Evolutionary conservation across 2,888 invertebrate species (phyloP).

Genomic region (Drosophila vallismaia): DNA sequence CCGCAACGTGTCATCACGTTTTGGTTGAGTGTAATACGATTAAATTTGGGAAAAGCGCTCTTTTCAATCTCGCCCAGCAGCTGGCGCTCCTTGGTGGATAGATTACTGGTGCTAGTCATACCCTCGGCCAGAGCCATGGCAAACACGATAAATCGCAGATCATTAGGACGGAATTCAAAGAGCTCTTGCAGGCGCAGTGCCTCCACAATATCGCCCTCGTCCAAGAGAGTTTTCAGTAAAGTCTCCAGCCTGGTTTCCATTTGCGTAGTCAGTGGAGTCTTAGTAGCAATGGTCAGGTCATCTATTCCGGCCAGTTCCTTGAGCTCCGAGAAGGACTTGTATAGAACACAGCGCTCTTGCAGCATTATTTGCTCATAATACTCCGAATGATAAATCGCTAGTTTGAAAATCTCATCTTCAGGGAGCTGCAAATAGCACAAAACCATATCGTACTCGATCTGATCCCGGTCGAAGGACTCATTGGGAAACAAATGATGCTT

Average conservation of each 20-base stretch:
- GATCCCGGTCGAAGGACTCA: slow-evolving; percentile 83
- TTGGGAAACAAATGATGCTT: slow-evolving; percentile 82
- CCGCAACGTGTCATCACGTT: slow-evolving; percentile 65
- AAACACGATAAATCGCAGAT: slow-evolving; percentile 86
- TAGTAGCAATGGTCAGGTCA: slow-evolving; percentile 78
- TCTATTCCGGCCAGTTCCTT: slow-evolving; percentile 83
- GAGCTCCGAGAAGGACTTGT: slow-evolving; percentile 83
- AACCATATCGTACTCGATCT: slow-evolving; percentile 84
- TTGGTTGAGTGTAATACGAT: slow-evolving; percentile 82
- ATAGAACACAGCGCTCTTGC: slow-evolving; percentile 82
- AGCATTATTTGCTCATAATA: slow-evolving; percentile 83
- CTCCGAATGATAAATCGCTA: slow-evolving; percentile 81
- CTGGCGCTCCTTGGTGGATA: slow-evolving; percentile 87
- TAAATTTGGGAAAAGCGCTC: slow-evolving; percentile 83
- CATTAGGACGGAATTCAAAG: slow-evolving; percentile 84
- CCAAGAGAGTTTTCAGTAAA: slow-evolving; percentile 85
- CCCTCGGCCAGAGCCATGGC: slow-evolving; percentile 87
- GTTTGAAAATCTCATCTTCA: slow-evolving; percentile 47
- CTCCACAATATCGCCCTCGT: slow-evolving; percentile 85
- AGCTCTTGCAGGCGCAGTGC: slow-evolving; percentile 85
- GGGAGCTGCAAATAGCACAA: slow-evolving; percentile 76
- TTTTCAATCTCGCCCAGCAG: slow-evolving; percentile 84
- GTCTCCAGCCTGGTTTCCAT: slow-evolving; percentile 81
- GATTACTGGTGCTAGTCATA: slow-evolving; percentile 85
- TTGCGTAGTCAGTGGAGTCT: slow-evolving; percentile 70